Percentiles rank a stretch among this genome's conserved stretches.
Conservation (phyloP, 2,797 vertebrate species). For the Dicrostonyx torquatus region DNA sequence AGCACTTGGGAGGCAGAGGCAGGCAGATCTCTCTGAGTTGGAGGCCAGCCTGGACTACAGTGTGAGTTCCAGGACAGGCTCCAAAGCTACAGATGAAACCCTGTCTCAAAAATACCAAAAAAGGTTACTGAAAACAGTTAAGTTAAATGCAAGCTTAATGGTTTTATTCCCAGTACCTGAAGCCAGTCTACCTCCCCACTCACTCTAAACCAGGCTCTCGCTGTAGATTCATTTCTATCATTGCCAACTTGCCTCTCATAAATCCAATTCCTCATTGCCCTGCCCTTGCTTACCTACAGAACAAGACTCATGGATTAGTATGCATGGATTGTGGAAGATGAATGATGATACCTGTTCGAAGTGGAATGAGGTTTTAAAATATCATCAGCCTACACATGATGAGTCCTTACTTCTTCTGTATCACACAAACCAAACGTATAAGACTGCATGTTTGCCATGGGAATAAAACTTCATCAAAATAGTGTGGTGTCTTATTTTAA, state of each 20-base stretch:
- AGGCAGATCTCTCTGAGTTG: too few species aligned
- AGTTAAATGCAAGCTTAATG: not conserved
- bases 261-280: not conserved
- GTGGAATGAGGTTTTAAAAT: constrained; percentile 42
- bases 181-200: not conserved
- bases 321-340: not conserved
- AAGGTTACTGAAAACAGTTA: not conserved
- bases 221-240: not conserved
- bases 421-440: not conserved
- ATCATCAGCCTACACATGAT: not conserved
- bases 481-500: not conserved
- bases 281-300: not conserved
- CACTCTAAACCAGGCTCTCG: not conserved
- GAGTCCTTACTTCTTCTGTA: not conserved
- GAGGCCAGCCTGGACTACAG: too few species aligned
- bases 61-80: too few species aligned
- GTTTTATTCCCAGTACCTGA: not conserved
- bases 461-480: not conserved
- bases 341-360: not conserved
- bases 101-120: too few species aligned
- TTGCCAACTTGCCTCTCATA: not conserved
- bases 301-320: not conserved
- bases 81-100: too few species aligned
- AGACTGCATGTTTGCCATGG: not conserved
- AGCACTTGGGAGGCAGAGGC: too few species aligned